phyloP scores from a whole-genome alignment of 1,140 invertebrate genomes.

The Ceratina australensis region DNA sequence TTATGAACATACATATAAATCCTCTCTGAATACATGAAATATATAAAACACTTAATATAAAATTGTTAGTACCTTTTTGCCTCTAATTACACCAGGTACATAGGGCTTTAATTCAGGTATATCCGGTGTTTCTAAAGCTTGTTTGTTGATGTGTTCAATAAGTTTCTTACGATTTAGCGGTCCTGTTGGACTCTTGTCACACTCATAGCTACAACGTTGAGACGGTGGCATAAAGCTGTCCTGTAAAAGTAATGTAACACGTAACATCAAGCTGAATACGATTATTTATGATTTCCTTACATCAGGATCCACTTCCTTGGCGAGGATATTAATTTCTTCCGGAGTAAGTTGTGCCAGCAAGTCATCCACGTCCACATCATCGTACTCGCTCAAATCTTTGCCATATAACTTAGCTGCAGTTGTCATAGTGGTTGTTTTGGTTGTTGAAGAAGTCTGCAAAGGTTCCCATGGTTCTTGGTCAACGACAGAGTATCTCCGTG shows the following conservation, averaged over 20 bases:
- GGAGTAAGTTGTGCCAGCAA: constrained; percentile 95
- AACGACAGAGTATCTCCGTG: constrained; percentile 57
- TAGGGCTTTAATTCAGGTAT: constrained; percentile 97
- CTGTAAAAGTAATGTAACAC: constrained; percentile 81
- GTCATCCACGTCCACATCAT: constrained; percentile 98
- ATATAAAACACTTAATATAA: not conserved
- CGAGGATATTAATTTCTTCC: constrained; percentile 98
- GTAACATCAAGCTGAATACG: not conserved
- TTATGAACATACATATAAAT: not conserved
- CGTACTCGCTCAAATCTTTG: constrained; percentile 95
- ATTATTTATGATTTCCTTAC: constrained; percentile 87
- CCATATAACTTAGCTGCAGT: constrained; percentile 94
- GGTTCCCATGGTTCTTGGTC: constrained; percentile 56
- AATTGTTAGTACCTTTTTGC: constrained; percentile 87
- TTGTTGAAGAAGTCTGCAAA: constrained; percentile 90
- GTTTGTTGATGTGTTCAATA: constrained; percentile 98
- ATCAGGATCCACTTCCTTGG: constrained; percentile 99
- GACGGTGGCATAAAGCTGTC: constrained; percentile 97
- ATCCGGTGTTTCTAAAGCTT: constrained; percentile 98
- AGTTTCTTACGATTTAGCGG: constrained; percentile 97
- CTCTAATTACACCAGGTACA: constrained; percentile 92
- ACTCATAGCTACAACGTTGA: constrained; percentile 97
- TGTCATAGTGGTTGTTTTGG: constrained; percentile 92
- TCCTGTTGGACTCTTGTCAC: constrained; percentile 96
- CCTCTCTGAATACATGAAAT: not conserved